Evolutionary conservation across 1,140 invertebrate species (phyloP).

Genomic region (Pseudachorutes palmiensis): DNA sequence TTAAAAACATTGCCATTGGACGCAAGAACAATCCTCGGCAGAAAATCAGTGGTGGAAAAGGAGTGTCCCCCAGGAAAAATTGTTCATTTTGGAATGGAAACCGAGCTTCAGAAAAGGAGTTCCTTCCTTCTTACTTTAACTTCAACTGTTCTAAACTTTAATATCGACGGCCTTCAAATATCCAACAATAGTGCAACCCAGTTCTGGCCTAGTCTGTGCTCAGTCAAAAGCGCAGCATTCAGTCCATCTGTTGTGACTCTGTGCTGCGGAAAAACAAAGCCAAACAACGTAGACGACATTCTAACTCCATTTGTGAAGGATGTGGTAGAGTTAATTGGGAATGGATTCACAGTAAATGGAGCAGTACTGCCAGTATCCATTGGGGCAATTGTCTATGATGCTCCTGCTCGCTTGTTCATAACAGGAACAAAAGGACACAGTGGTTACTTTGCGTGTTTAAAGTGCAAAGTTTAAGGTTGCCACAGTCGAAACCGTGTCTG

Average conservation of each 20-base stretch:
- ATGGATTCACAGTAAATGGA: conserved; percentile 27
- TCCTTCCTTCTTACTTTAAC: neutral
- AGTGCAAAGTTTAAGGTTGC: conserved; percentile 30
- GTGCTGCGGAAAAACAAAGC: conserved; percentile 19
- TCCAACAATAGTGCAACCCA: conserved; percentile 16
- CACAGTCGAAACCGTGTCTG: neutral
- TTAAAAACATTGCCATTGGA: conserved; percentile 10
- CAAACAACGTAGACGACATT: conserved; percentile 19
- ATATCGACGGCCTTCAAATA: conserved; percentile 25
- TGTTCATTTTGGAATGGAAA: conserved; percentile 21
- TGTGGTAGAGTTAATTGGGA: conserved; percentile 7
- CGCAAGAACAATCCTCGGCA: conserved; percentile 17
- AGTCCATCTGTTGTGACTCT: conserved; percentile 8
- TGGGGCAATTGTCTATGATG: conserved; percentile 39
- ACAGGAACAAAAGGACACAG: conserved; percentile 38
- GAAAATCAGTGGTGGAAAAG: conserved; percentile 13
- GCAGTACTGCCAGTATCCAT: conserved; percentile 25
- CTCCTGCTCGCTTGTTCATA: conserved; percentile 40
- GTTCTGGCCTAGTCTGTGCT: conserved; percentile 25
- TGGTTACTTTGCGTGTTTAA: conserved; percentile 40
- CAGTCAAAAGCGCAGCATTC: neutral
- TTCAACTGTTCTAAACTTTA: conserved; percentile 19
- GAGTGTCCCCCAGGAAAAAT: conserved; percentile 3
- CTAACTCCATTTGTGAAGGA: conserved; percentile 38
- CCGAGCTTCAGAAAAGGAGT: neutral